Evolutionary conservation across 2,113 vertebrate genomes (phyloP).

Genomic region (Lophotis ruficrista): DNA sequence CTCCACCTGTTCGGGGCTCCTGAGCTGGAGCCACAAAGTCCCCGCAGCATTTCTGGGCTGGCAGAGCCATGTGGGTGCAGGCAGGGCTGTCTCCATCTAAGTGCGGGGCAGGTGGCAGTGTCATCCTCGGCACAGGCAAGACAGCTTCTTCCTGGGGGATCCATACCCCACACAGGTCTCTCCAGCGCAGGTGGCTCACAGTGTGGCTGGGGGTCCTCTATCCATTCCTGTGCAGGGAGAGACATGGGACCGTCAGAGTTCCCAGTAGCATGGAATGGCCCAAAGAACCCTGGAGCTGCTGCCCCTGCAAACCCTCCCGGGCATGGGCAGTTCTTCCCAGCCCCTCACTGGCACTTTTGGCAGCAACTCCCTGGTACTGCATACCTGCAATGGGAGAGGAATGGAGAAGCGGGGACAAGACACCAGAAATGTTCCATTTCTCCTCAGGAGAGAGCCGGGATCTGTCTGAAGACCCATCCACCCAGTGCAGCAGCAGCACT

Average conservation of each 20-base stretch:
- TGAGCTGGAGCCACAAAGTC: neutral
- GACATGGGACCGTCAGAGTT: neutral
- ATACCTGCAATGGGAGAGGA: rapidly evolving
- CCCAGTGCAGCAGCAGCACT: neutral
- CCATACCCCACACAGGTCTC: neutral
- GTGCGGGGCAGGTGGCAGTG: neutral
- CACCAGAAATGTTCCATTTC: too few relatives aligned
- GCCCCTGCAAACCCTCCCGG: neutral
- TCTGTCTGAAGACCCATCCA: neutral
- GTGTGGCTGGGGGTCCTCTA: too few relatives aligned
- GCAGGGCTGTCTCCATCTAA: neutral
- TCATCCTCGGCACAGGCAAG: neutral
- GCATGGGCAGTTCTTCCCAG: neutral
- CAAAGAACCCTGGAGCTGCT: neutral
- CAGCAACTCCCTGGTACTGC: rapidly evolving
- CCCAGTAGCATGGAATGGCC: neutral
- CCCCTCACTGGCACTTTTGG: rapidly evolving
- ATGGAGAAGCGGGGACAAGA: neutral
- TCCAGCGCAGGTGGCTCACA: neutral
- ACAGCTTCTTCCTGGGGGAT: neutral
- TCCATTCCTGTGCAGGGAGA: neutral
- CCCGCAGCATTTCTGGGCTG: rapidly evolving
- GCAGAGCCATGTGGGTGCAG: neutral
- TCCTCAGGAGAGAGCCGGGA: neutral
- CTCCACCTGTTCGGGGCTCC: too few relatives aligned